Percentiles rank a stretch among this genome's conserved stretches.
phyloP scores from a whole-genome alignment of 2,113 vertebrate species.

The Dipodomys spectabilis region DNA sequence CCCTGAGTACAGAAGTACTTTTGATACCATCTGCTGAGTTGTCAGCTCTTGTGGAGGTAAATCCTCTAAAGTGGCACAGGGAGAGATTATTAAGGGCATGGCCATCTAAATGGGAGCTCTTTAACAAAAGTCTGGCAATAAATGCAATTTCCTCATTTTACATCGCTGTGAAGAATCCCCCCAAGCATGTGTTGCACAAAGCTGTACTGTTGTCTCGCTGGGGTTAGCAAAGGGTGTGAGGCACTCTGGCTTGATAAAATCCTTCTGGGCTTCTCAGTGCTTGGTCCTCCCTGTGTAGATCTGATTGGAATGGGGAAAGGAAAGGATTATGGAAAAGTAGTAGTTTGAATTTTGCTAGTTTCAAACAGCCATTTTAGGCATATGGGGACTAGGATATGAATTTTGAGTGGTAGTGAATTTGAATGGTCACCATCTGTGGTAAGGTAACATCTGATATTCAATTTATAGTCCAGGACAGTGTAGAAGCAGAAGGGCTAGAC shows the following conservation, averaged over 20 bases:
- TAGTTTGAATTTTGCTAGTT: constrained; percentile 5
- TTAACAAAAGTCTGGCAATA: constrained; percentile 69
- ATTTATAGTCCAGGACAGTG: neutral
- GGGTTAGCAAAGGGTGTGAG: constrained; percentile 43
- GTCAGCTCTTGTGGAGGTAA: constrained; percentile 75
- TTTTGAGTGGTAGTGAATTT: neutral
- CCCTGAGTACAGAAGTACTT: constrained; percentile 78
- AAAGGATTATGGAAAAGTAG: neutral
- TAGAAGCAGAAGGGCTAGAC: neutral
- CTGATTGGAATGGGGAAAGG: neutral
- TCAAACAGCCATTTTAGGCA: constrained; percentile 26
- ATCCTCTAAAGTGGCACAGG: constrained; percentile 65
- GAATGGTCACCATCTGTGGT: neutral
- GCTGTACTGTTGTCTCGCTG: constrained; percentile 66
- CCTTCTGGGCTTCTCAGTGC: neutral
- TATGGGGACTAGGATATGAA: neutral
- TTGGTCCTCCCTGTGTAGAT: neutral
- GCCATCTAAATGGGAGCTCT: constrained; percentile 66
- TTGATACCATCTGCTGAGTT: constrained; percentile 78
- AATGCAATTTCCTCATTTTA: constrained; percentile 52
- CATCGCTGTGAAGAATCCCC: constrained; percentile 42
- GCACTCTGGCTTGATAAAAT: neutral
- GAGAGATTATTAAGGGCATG: constrained; percentile 64
- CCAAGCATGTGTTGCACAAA: constrained; percentile 64
- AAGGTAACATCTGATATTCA: neutral